Conservation (phyloP, 2,888 invertebrate species). For the Cerastis leucographa region DNA sequence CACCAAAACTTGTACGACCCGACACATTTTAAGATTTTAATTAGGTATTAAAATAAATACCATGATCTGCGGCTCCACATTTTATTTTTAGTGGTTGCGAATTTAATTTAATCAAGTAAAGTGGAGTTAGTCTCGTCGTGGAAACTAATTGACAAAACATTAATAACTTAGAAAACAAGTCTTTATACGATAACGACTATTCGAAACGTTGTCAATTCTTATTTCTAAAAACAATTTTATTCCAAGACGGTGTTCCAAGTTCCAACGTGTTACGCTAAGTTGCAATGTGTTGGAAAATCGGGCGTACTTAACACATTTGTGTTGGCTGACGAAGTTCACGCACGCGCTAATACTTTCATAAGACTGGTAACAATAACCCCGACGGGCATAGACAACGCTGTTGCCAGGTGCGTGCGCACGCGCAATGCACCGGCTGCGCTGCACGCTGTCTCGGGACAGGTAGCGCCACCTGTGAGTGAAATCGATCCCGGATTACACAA, state of each 20-base stretch:
- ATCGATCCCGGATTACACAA: slow-evolving; percentile 24
- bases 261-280: slow-evolving; percentile 5
- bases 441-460: slow-evolving; percentile 12
- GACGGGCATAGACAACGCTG: slow-evolving; percentile 30
- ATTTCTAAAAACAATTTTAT: background rate
- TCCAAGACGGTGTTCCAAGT: background rate
- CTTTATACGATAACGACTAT: background rate
- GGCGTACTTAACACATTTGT: slow-evolving; percentile 39
- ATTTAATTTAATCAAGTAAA: background rate
- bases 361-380: slow-evolving; percentile 43
- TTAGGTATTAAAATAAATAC: slow-evolving; percentile 8
- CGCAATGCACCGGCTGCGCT: slow-evolving; percentile 50
- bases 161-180: background rate
- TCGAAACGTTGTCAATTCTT: background rate
- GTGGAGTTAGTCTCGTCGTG: background rate
- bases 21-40: background rate
- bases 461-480: slow-evolving; percentile 60
- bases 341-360: slow-evolving; percentile 52
- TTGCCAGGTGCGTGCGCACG: slow-evolving; percentile 55
- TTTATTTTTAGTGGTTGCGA: background rate
- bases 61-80: background rate
- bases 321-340: slow-evolving; percentile 51
- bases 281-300: slow-evolving; percentile 18
- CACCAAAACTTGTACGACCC: background rate
- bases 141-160: background rate